Conservation (phyloP, 2,113 vertebrate genomes). For the Laticauda laticaudata region DNA sequence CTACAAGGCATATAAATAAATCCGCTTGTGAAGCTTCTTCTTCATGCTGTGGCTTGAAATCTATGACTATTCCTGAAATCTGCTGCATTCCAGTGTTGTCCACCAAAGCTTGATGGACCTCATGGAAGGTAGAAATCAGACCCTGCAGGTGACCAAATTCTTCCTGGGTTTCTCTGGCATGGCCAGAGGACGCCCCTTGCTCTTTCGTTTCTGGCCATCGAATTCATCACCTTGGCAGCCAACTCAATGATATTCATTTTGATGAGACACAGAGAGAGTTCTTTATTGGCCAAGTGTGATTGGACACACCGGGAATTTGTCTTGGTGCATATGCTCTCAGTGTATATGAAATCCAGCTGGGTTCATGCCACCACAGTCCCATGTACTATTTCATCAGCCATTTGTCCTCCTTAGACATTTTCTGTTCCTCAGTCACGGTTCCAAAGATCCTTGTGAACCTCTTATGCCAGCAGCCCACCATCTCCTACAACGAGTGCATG, state of each 20-base stretch:
- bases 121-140: slow-evolving; percentile 30
- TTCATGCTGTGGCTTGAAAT: neutral
- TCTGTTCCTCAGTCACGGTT: slow-evolving; percentile 13
- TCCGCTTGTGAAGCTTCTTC: neutral
- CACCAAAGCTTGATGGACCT: neutral
- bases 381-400: slow-evolving; percentile 61
- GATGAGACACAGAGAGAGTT: no score
- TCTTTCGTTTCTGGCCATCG: no score
- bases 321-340: no score
- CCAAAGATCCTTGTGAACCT: slow-evolving; percentile 38
- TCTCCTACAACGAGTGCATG: slow-evolving; percentile 33
- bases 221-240: no score
- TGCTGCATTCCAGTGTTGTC: neutral
- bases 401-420: slow-evolving; percentile 53
- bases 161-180: slow-evolving; percentile 37
- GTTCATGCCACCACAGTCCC: slow-evolving; percentile 41
- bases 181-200: no score
- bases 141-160: neutral
- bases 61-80: neutral
- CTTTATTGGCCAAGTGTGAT: no score
- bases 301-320: no score
- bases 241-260: no score
- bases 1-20: no score
- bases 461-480: fast-evolving
- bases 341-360: slow-evolving; percentile 4